Base-by-base conservation (phyloP, 2,797 vertebrate species). In the Macroramphosus scolopax region DNA sequence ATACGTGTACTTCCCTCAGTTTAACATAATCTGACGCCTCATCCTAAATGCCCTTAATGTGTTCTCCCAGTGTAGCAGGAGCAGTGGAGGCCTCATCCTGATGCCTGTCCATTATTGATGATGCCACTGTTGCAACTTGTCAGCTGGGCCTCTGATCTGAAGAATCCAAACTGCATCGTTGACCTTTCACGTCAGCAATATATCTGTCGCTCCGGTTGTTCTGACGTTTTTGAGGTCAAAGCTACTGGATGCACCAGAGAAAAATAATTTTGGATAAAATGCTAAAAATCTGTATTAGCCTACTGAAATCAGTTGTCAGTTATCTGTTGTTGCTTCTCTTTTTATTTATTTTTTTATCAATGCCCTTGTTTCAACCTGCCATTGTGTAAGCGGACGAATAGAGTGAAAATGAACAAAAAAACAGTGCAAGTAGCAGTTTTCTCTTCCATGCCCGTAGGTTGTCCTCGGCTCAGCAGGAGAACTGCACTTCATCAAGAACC, bases 381-480 rank as follows among this genome's bases (percentile, higher is more conserved):
- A 3, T 31, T 44, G 5, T 26, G 11, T 51, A 13, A 26, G 47
- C 0, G 18, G 18, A 48, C 5, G 22, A 25, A 37, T 1, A 12
- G 17, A 38, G 17, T 17, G 31, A 53, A 60, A 64, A 49, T 58
- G 22, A 17, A 51, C 49, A 36, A 65, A 51, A 70, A 50, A 61
- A 47, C 25, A 34, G 57, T 58, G 29, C 40, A 45, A 33, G 55
- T 49, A 62, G 78, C 70, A 65, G 43, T 81, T 80, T 80, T 63
- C 33, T 69, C 71, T 70, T 78, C 78, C 75, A 0, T 62, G 68
- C 50, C 75, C 49, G 55, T 36, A 38, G 73, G 68, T 58, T 64
- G 74, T 62, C 71, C 51, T 38, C 75, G 58, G 66, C 81, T 88
- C 87, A 82, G 82, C 80, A 80, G 76, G 85, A 82, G 61, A 75